Evolutionary conservation across 2,113 vertebrate species (phyloP).

Genomic region (Misgurnus mizolepis): DNA sequence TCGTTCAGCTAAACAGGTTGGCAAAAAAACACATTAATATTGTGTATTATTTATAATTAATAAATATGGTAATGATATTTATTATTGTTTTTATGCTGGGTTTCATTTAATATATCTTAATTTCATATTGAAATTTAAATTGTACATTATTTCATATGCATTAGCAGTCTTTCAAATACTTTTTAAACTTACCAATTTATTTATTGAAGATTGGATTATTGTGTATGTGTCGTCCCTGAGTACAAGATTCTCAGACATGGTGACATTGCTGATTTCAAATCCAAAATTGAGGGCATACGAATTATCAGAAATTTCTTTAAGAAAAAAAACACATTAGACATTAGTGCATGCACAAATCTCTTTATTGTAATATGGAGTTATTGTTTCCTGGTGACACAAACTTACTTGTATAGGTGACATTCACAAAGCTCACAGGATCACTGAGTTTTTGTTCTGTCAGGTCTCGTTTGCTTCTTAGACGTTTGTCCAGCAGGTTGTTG

Average conservation of each 20-base stretch:
- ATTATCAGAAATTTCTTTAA: conserved; percentile 11
- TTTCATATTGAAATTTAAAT: not conserved
- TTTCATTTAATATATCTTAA: not conserved
- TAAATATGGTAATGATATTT: no score
- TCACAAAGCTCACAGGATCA: no score
- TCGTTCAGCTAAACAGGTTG: conserved; percentile 21
- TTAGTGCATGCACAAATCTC: not conserved
- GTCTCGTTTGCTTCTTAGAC: not conserved
- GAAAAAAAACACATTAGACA: not conserved
- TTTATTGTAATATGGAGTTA: no score
- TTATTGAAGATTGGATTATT: conserved; percentile 12
- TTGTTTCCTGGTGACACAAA: no score
- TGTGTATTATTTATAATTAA: not conserved
- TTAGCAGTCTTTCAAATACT: no score
- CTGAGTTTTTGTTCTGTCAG: no score
- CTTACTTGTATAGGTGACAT: no score
- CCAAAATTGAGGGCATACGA: conserved; percentile 35
- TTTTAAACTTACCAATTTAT: conserved; percentile 31
- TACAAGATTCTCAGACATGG: conserved; percentile 1
- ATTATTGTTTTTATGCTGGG: not conserved
- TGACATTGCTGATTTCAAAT: conserved; percentile 36
- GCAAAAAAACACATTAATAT: not conserved
- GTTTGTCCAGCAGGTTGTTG: not conserved
- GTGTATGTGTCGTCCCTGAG: conserved; percentile 20
- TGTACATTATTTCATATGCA: no score